Base-by-base conservation (phyloP, 2,888 invertebrate species). In the Lasioglossum vierecki region DNA sequence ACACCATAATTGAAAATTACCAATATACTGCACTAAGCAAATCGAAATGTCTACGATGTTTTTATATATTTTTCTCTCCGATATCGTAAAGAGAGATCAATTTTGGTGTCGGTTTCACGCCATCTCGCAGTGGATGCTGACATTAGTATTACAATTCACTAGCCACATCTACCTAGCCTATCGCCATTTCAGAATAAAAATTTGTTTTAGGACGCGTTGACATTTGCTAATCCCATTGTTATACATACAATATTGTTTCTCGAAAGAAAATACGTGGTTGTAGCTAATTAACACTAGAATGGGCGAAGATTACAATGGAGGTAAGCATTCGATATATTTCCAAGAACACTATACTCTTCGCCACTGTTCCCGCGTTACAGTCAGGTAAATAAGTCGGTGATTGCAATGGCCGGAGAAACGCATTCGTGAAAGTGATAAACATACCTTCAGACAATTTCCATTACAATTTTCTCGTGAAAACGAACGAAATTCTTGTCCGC, bases 301-400 rank as follows among this genome's bases (percentile, higher is more conserved):
- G 95, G 95, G 95, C 70, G 95, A 95, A 83, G 95, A 95, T 88
- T 95, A 94, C 68, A 95, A 95, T 81, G 95, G 95, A 91, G 95
- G 95, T 94, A 87, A 92, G 93, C 87, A 83, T 79, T 83, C n/a
- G 4, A 73, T 53, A 74, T 53, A 22, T 73, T 22, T 57, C 71
- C 4, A 66, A 87, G 66, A 84, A 68, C 57, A 46, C 80, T 49
- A 77, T 83, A 15, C 60, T 72, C 30, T 74, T 53, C 76, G 53
- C 35, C 79, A 83, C 30, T 76, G 63, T 90, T 90, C 83, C 74
- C 79, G 86, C 83, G 85, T 89, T 84, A 72, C 87, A 86, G 79
- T 41, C 82, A 78, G 73, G 86, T 89, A 84, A 86, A 85, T 85
- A 77, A 79, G 71, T 82, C 71, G 84, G 80, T 77, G 80, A 88